These are phyloP conservation scores for Molossus alvarezi DNA, from an alignment of 2,797 vertebrate genomes.

Conservation along the genomic window DNA sequence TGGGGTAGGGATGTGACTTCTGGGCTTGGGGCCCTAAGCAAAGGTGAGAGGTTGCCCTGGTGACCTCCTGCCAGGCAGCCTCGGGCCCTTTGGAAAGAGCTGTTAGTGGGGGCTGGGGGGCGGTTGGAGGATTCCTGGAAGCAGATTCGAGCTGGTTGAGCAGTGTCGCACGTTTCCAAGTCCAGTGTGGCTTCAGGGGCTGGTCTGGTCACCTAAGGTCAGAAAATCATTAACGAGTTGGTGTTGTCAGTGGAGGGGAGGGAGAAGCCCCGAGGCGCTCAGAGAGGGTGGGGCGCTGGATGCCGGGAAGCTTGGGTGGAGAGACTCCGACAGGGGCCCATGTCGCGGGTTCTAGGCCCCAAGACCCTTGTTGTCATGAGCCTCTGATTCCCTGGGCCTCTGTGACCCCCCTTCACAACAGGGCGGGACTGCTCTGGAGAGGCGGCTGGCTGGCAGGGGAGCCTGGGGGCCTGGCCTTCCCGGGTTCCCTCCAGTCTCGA, in stretches of 20 bases:
- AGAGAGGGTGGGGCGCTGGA: not conserved
- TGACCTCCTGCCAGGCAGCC: constrained; percentile 5
- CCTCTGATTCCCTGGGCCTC: not conserved
- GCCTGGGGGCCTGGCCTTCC: not conserved
- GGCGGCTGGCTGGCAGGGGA: rapidly evolving
- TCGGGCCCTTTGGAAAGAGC: not conserved
- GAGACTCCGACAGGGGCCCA: not conserved
- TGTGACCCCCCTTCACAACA: not conserved
- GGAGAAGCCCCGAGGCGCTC: not conserved
- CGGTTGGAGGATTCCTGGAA: not conserved
- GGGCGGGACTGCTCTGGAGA: not conserved
- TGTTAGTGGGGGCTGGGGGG: not conserved
- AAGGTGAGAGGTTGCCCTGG: not conserved
- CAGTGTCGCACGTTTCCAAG: constrained; percentile 70
- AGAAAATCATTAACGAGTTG: constrained; percentile 78
- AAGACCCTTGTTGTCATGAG: rapidly evolving
- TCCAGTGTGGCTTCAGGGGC: constrained; percentile 65
- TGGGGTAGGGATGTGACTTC: not conserved
- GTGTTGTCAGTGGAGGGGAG: constrained; percentile 52
- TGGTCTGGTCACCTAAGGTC: constrained; percentile 20
- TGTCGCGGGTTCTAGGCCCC: not conserved
- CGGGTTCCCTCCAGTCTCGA: not conserved
- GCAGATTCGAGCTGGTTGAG: not conserved
- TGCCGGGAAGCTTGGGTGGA: rapidly evolving
- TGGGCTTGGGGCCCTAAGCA: not conserved